Evolutionary conservation across 2,888 invertebrate genomes (phyloP).

Genomic region (Nebria salina): DNA sequence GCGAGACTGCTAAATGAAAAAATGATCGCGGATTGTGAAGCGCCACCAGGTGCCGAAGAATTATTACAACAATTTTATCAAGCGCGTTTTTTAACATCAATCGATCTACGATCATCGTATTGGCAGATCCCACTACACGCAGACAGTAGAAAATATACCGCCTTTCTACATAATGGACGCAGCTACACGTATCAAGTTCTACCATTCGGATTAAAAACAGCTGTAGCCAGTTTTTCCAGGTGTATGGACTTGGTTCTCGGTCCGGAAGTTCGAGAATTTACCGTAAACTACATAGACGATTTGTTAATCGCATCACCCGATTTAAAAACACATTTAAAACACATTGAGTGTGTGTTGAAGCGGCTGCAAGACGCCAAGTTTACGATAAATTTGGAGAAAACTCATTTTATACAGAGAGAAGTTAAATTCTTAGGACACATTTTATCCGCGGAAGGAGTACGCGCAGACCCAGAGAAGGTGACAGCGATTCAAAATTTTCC

Average conservation of each 20-base stretch:
- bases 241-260: slow-evolving; percentile 51
- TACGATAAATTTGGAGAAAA: slow-evolving; percentile 52
- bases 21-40: slow-evolving; percentile 54
- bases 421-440: slow-evolving; percentile 39
- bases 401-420: slow-evolving; percentile 48
- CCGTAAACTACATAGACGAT: slow-evolving; percentile 54
- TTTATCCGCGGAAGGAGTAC: slow-evolving; percentile 40
- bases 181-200: slow-evolving; percentile 54
- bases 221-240: slow-evolving; percentile 51
- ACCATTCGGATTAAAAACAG: slow-evolving; percentile 53
- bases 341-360: slow-evolving; percentile 49
- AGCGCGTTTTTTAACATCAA: slow-evolving; percentile 39
- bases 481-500: slow-evolving; percentile 51
- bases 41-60: slow-evolving; percentile 46
- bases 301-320: slow-evolving; percentile 51
- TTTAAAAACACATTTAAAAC: too few relatives aligned
- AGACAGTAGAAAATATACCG: slow-evolving; percentile 49
- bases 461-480: slow-evolving; percentile 49
- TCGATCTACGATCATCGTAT: slow-evolving; percentile 36
- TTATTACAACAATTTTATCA: slow-evolving; percentile 45
- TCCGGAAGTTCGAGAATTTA: slow-evolving; percentile 48
- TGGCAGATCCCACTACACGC: slow-evolving; percentile 52
- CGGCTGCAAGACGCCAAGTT: slow-evolving; percentile 49
- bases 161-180: slow-evolving; percentile 50
- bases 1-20: slow-evolving; percentile 53